Percentiles rank a stretch among this genome's conserved stretches.
These are phyloP conservation scores for Elaphurus davidianus DNA, from an alignment of 2,113 vertebrate genomes.

Conservation along the genomic window DNA sequence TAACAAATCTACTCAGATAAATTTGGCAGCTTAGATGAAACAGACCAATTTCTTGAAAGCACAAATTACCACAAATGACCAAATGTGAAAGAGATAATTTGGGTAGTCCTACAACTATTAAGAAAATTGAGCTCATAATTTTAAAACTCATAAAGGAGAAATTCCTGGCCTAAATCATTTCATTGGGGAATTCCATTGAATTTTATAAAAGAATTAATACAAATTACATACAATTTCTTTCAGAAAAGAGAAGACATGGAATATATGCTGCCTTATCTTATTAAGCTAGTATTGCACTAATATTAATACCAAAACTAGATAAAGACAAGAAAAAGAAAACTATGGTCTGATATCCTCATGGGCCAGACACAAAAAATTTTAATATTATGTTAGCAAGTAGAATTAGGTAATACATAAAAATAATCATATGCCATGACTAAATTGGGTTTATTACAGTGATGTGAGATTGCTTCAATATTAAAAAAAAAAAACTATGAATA, in stretches of 20 bases:
- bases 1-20: not conserved
- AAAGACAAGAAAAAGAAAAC: not conserved
- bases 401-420: not conserved
- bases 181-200: not conserved
- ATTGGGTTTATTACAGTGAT: not conserved
- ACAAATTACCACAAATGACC: not conserved
- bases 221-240: not conserved
- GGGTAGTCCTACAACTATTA: not conserved
- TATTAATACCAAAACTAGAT: not conserved
- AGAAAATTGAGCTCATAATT: not conserved
- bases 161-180: not conserved
- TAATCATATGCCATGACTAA: not conserved
- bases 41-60: not conserved
- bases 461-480: not conserved
- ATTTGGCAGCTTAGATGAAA: not conserved
- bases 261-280: not conserved
- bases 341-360: not conserved
- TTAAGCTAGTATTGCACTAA: not conserved
- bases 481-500: not conserved
- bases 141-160: not conserved
- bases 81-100: not conserved
- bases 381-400: not conserved
- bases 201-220: not conserved
- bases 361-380: not conserved
- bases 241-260: not conserved